Percentiles rank a stretch among this genome's conserved stretches.
phyloP scores from a whole-genome alignment of 2,113 vertebrate species.

The Grammomys surdaster region DNA sequence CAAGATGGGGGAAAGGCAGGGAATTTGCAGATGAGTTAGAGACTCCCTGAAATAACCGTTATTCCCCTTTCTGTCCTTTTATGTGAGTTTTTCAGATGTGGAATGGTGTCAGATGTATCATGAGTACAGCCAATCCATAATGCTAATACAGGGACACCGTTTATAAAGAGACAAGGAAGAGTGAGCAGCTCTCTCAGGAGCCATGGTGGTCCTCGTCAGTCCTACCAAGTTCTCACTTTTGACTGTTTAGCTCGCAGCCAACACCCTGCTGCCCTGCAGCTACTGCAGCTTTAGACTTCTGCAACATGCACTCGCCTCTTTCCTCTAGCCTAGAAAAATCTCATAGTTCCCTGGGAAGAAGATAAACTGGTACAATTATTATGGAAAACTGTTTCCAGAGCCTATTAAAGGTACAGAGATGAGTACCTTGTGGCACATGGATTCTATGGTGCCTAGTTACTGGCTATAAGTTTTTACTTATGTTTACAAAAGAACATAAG shows the following conservation, averaged over 20 bases:
- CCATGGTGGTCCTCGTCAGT: too few species aligned
- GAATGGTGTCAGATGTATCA: not conserved
- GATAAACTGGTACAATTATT: not conserved
- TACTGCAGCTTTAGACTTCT: not conserved
- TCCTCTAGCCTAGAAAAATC: not conserved
- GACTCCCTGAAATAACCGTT: not conserved
- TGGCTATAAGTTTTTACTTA: not conserved
- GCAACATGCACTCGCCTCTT: not conserved
- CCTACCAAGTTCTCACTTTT: not conserved
- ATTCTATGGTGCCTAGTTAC: not conserved
- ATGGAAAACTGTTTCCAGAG: constrained; percentile 11
- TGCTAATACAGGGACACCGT: not conserved
- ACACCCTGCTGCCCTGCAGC: not conserved
- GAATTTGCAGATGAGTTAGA: not conserved
- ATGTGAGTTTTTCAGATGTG: not conserved
- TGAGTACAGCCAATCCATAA: not conserved
- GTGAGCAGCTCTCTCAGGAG: not conserved
- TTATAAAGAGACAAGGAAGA: not conserved
- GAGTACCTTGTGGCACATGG: not conserved
- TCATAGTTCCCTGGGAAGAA: not conserved
- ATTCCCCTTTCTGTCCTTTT: not conserved
- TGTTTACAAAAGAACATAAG: not conserved
- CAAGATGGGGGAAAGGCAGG: not conserved
- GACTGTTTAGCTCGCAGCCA: not conserved
- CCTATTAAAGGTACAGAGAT: not conserved